Evolutionary conservation across 2,797 vertebrate genomes (phyloP).

Genomic region (Hyperoplus lanceolatus): DNA sequence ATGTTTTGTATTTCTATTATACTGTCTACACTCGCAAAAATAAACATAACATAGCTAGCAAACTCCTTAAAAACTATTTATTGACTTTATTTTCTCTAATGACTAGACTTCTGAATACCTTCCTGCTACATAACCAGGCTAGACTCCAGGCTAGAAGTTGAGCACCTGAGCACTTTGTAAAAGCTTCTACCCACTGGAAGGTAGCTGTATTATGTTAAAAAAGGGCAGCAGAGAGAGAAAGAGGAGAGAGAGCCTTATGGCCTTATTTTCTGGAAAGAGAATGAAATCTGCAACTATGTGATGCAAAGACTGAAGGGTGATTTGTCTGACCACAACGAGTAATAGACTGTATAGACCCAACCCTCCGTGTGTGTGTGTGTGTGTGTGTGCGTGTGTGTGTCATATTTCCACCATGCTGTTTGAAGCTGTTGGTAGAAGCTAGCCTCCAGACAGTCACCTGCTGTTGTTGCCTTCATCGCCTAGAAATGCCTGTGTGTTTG

Average conservation of each 20-base stretch:
- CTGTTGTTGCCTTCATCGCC: conserved; percentile 61
- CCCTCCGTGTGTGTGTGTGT: conserved; percentile 28
- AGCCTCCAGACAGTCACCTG: conserved; percentile 68
- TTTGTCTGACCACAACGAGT: conserved; percentile 56
- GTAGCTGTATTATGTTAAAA: conserved; percentile 25
- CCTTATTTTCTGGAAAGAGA: conserved; percentile 50
- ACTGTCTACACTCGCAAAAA: neutral
- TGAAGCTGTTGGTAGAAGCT: conserved; percentile 54
- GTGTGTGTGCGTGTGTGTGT: conserved; percentile 24
- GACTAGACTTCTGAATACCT: neutral
- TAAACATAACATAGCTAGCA: neutral
- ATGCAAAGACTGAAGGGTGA: conserved; percentile 49
- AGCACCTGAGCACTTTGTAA: conserved; percentile 20
- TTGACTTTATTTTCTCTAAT: neutral
- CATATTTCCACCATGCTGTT: conserved; percentile 61
- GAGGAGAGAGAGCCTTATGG: conserved; percentile 35
- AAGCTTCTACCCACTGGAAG: conserved; percentile 19
- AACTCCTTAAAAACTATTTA: too few species aligned
- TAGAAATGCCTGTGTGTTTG: conserved; percentile 19
- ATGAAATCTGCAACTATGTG: conserved; percentile 46
- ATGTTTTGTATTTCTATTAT: conserved; percentile 16
- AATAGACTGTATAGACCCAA: conserved; percentile 28
- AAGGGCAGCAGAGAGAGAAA: conserved; percentile 10
- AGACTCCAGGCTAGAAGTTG: conserved; percentile 6
- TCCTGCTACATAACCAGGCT: neutral